A percentile compares a stretch with the other conserved stretches of the same genome.
Evolutionary conservation across 2,888 invertebrate genomes (phyloP).

Genomic region (Chalcis sispes): DNA sequence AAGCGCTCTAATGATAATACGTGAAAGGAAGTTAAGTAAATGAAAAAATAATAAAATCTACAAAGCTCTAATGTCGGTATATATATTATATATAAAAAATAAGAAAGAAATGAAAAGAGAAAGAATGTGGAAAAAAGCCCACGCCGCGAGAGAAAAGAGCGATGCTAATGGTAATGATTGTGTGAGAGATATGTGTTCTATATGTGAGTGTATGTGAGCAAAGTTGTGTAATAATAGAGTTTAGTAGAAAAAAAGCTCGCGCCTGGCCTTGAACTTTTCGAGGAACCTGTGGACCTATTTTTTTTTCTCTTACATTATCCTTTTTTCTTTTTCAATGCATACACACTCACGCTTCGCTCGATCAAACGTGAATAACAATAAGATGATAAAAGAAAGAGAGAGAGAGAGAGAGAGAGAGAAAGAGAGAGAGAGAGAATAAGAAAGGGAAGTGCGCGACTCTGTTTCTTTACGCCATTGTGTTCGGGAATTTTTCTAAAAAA

Average conservation of each 20-base stretch:
- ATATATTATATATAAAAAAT: conserved; percentile 51
- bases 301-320: conserved; percentile 36
- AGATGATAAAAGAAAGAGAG: too few species aligned
- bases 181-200: conserved; percentile 34
- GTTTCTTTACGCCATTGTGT: conserved; percentile 28
- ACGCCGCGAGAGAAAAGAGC: conserved; percentile 39
- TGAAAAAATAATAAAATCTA: conserved; percentile 36
- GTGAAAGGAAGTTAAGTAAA: conserved; percentile 41
- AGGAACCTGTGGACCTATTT: conserved; percentile 35
- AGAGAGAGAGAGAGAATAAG: conserved; percentile 35
- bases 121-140: conserved; percentile 48
- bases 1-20: conserved; percentile 50
- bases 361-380: conserved; percentile 12
- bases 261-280: conserved; percentile 46
- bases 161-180: conserved; percentile 43
- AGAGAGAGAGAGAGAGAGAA: conserved; percentile 35
- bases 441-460: conserved; percentile 36
- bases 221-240: conserved; percentile 42
- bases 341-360: conserved; percentile 35
- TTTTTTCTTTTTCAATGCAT: conserved; percentile 27
- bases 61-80: conserved; percentile 45
- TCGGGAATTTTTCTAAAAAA: conserved; percentile 36
- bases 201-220: conserved; percentile 31
- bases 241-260: conserved; percentile 45
- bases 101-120: conserved; percentile 35